A percentile compares a stretch with the other conserved stretches of the same genome.
Conservation (phyloP, 1,140 invertebrate species). For the Sitobion miscanthi region DNA sequence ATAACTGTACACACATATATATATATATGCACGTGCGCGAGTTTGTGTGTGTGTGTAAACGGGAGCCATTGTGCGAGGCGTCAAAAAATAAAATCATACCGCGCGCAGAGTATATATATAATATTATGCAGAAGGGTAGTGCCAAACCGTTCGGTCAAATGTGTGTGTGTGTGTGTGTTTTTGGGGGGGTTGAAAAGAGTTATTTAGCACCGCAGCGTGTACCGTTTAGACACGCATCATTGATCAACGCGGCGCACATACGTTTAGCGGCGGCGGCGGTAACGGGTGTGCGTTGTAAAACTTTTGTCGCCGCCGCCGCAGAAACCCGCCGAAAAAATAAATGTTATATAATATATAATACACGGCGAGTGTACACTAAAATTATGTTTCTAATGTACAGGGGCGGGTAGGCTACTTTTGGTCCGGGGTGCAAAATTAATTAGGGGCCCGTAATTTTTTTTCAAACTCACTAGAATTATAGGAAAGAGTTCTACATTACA, state of each 20-base stretch:
- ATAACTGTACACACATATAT: not conserved
- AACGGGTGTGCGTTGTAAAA: not conserved
- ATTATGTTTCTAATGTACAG: too few species aligned
- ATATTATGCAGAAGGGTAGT: not conserved
- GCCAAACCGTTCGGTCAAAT: not conserved
- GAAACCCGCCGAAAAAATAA: not conserved
- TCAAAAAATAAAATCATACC: conserved; percentile 17
- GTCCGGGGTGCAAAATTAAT: too few species aligned
- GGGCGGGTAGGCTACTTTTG: too few species aligned
- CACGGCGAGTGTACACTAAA: too few species aligned
- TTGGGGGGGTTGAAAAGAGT: conserved; percentile 38
- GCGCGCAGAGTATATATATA: conserved; percentile 24
- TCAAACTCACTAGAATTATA: too few species aligned
- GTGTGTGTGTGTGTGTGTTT: not conserved
- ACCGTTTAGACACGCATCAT: conserved; percentile 50
- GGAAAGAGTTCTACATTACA: too few species aligned
- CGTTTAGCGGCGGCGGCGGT: conserved; percentile 4
- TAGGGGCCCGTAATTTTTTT: too few species aligned
- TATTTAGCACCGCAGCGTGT: conserved; percentile 34
- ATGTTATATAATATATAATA: not conserved
- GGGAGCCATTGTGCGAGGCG: not conserved
- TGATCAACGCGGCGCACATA: not conserved
- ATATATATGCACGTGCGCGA: not conserved
- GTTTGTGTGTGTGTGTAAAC: not conserved
- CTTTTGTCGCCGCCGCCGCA: not conserved